Evolutionary conservation across 2,113 vertebrate genomes (phyloP), one percentile per base, ranked within the genome.

Genomic region (Myrmophylax atrothorax): DNA sequence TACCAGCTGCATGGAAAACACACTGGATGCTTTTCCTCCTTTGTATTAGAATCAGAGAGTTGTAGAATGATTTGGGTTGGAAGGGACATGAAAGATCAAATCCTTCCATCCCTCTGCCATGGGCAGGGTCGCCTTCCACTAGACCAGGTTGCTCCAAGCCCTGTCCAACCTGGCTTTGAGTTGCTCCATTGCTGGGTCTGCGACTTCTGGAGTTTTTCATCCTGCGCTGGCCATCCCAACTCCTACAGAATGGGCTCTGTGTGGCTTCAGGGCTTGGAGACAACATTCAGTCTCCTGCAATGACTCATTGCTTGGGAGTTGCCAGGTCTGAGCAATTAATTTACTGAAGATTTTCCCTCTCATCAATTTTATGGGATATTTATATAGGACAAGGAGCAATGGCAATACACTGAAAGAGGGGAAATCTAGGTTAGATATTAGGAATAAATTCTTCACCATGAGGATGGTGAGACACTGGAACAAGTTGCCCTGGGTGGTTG

Each of bases 141-240:
- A 18, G 3, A 18, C 3, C 18, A 50, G 31, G 14, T 22, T n/a
- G 53, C 12, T 73, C 17, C 20, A 49, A 87, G 47, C 8, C 8
- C 2, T 3, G 2, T 25, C 20, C 8, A 35, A 1, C 42, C n/a
- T 58, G 59, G 23, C 15, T 63, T 35, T 35, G 42, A 62, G 5
- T 3, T 66, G 25, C 24, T 42, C 8, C 13, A 1, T 40, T 64
- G 28, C 23, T 83, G 29, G 9, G 14, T 58, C 22, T 86, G 25
- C 60, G 28, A 4, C 26, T 49, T 35, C 47, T 47, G 35, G 19
- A 31, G 37, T 62, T 67, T 40, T 20, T 44, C 14, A 31, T 9
- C 24, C 26, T 38, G 5, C 1, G 0, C 9, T 49, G 15, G 25
- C 35, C 15, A 5, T 64, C 33, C 44, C 38, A 50, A 18, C 33